Evolutionary conservation across 1,140 invertebrate species (phyloP), one percentile per base, ranked within the genome.

Genomic region (Drosophila arizonae): DNA sequence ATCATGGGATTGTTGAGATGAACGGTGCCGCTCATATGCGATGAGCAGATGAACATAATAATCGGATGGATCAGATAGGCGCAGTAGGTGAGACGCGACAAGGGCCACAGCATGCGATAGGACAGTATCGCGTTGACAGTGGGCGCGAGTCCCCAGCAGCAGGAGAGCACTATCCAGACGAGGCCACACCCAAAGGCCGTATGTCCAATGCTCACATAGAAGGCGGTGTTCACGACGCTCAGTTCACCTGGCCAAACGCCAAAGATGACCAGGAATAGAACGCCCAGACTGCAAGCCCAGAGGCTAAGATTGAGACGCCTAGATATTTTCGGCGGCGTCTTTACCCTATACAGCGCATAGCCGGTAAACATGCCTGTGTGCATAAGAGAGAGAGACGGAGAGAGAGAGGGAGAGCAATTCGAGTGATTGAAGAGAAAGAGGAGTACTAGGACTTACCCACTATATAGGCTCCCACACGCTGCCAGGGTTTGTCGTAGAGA

Each of bases 1-100:
- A 96, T 94, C 56, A 96, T 92, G 8, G 93, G 93, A 79, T 96
- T 95, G 90, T 96, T 94, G 15, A 97, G 90, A 90, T 96, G 95
- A 13, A 96, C 91, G 3, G 96, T 95, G 71, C 95, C 95, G 76
- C 96, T 96, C 93, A 96, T 94, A 46, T 95, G 93, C 80, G 95
- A 96, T 43, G 94, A 94, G 13, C 95, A 95, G 46, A 95, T 93
- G 91, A 95, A 94, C 95, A 97, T 96, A 66, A 97, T 94, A 66
- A 96, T 94, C 8, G 96, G 96, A 92, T 98, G 97, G 11, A 98
- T 94, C 26, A 98, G 93, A 91, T 98, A 99, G 8, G 97, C 96
- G 90, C 96, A 96, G 92, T 98, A 98, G 1, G 97, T 97, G 39
- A 98, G 94, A 56, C 97, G 93, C 74, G 96, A 96, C n/a, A 98